phyloP scores from a whole-genome alignment of 2,113 vertebrate genomes.

The Poecilia latipinna region DNA sequence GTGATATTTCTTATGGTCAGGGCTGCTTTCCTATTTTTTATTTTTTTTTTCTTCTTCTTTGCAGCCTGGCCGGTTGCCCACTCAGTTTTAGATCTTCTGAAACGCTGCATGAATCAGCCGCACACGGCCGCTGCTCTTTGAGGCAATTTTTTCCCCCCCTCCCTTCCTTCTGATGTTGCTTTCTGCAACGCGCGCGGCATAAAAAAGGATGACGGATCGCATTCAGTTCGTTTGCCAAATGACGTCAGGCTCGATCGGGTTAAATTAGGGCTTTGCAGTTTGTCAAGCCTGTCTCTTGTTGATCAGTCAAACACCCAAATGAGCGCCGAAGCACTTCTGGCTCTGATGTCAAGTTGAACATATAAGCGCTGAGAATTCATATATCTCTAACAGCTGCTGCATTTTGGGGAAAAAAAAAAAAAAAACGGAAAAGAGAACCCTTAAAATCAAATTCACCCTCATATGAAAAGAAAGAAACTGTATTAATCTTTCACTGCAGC shows the following conservation, averaged over 20 bases:
- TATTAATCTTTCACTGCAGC: background rate
- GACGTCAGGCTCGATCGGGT: slow-evolving; percentile 14
- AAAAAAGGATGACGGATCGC: slow-evolving; percentile 19
- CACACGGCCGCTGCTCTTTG: slow-evolving; percentile 9
- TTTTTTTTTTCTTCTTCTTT: slow-evolving; percentile 47
- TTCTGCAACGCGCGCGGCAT: slow-evolving; percentile 13
- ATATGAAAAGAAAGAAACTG: background rate
- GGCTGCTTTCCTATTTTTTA: slow-evolving; percentile 34
- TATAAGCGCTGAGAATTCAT: background rate
- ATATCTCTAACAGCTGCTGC: background rate
- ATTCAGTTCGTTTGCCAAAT: slow-evolving; percentile 4
- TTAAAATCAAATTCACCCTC: background rate
- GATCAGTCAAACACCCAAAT: background rate
- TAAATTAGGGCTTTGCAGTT: slow-evolving; percentile 4
- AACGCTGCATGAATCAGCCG: slow-evolving; percentile 28
- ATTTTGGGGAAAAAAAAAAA: background rate
- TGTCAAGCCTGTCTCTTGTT: background rate
- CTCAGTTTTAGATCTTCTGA: slow-evolving; percentile 44
- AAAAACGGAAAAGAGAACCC: background rate
- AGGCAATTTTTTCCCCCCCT: slow-evolving; percentile 1
- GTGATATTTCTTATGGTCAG: slow-evolving; percentile 47
- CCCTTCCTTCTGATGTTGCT: slow-evolving; percentile 27
- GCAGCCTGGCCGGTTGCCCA: slow-evolving; percentile 34
- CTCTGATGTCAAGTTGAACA: background rate
- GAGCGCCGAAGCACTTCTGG: background rate